Percentiles rank a stretch among this genome's conserved stretches.
These are phyloP conservation scores for Diplodus puntazzo DNA, from an alignment of 2,797 vertebrate species.

Conservation along the genomic window DNA sequence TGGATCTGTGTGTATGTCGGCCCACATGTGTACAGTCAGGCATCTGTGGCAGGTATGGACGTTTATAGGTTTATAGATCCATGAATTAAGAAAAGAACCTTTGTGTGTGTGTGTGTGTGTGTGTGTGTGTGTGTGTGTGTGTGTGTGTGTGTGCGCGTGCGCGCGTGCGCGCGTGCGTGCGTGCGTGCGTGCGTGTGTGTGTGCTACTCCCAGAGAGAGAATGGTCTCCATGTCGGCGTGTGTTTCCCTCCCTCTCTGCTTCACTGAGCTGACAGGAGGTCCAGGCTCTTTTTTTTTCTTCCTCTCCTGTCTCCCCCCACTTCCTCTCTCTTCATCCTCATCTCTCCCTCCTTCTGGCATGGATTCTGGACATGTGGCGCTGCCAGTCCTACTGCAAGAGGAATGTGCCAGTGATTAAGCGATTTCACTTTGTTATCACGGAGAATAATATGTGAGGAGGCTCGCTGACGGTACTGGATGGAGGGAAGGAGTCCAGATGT, in stretches of 20 bases:
- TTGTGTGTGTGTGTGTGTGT: slow-evolving; percentile 12
- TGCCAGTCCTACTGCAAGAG: slow-evolving; percentile 35
- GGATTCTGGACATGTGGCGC: slow-evolving; percentile 62
- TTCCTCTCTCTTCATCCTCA: slow-evolving; percentile 17
- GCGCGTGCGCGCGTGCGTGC: slow-evolving; percentile 11
- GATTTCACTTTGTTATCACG: slow-evolving; percentile 40
- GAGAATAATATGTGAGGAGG: slow-evolving; percentile 27
- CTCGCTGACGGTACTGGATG: slow-evolving; percentile 11
- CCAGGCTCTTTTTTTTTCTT: slow-evolving; percentile 51
- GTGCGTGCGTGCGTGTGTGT: slow-evolving; percentile 38
- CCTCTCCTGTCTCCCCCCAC: slow-evolving; percentile 28
- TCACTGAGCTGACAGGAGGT: slow-evolving; percentile 78
- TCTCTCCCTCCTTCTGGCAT: slow-evolving; percentile 50
- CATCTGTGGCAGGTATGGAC: slow-evolving; percentile 19
- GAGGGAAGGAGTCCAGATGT: slow-evolving; percentile 34
- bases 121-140: slow-evolving; percentile 40
- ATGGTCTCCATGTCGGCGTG: slow-evolving; percentile 69
- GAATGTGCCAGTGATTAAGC: slow-evolving; percentile 54
- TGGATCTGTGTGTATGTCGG: slow-evolving; percentile 42
- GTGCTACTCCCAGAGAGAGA: slow-evolving; percentile 60
- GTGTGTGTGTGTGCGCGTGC: slow-evolving; percentile 29
- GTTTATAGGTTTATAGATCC: slow-evolving; percentile 31
- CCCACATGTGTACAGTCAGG: slow-evolving; percentile 27
- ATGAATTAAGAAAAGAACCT: slow-evolving; percentile 21
- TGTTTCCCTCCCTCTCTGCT: slow-evolving; percentile 68